Percentiles rank a stretch among this genome's conserved stretches.
Evolutionary conservation across 1,140 invertebrate species (phyloP).

Genomic region (Bombus haemorrhoidalis): DNA sequence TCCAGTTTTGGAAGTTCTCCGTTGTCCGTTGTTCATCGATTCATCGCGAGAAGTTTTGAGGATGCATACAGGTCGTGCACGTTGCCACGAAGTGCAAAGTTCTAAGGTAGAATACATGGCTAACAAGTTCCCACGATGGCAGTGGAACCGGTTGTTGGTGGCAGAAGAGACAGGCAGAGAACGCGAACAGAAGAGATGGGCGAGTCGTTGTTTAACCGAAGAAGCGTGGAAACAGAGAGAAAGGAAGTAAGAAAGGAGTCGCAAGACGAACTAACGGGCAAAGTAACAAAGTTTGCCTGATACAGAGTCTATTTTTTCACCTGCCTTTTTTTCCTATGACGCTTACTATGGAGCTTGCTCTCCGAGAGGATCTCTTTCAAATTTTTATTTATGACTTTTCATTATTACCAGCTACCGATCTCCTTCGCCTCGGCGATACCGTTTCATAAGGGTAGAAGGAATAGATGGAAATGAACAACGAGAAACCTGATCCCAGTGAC

Average conservation of each 20-base stretch:
- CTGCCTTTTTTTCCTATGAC: constrained; percentile 26
- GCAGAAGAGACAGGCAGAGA: neutral
- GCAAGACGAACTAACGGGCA: constrained; percentile 10
- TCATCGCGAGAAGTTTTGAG: constrained; percentile 70
- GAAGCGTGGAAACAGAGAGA: neutral
- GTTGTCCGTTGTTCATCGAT: constrained; percentile 56
- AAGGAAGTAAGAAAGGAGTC: neutral
- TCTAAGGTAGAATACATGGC: constrained; percentile 45
- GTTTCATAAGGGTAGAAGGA: neutral
- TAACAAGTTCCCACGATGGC: constrained; percentile 6
- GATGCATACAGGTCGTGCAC: neutral
- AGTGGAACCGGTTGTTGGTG: neutral
- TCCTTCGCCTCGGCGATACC: constrained; percentile 28
- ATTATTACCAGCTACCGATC: constrained; percentile 66
- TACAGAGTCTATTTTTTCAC: constrained; percentile 60
- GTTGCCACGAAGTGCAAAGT: constrained; percentile 69
- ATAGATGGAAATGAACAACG: constrained; percentile 18
- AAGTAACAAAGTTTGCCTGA: constrained; percentile 70
- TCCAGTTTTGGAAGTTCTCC: neutral
- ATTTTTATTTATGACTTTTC: constrained; percentile 71
- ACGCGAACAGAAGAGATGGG: neutral
- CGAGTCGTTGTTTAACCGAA: constrained; percentile 27
- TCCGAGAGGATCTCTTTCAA: constrained; percentile 34
- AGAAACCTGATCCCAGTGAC: neutral
- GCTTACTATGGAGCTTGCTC: neutral